Evolutionary conservation across 2,888 invertebrate genomes (phyloP), one percentile per base, ranked within the genome.

Genomic region (Protonemura montana): DNA sequence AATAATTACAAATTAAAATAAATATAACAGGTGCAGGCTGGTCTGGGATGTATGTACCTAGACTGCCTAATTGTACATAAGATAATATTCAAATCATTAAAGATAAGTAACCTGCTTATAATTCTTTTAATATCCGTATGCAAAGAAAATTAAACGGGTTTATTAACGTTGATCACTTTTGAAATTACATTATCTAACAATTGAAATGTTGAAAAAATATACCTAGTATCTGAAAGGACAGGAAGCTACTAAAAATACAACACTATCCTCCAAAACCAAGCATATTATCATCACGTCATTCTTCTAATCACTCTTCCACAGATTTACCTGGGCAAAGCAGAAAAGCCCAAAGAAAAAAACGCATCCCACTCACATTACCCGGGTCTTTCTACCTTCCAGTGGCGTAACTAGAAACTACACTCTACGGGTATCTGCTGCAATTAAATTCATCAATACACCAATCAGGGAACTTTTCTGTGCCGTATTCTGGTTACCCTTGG

Each of bases 211-310:
- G 59, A 59, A 59, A 59, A 59, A 59, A 59, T 59, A 59, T 59
- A 59, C 59, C 16, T 59, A 59, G 59, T 21, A 21, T 59, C 59
- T 59, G 59, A 21, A 59, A 59, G 59, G 13, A 59, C 59, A 59
- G 59, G 21, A 3, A 59, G 21, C 59, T 59, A 59, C 59, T 59
- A 21, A 59, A 59, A 59, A 59, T 59, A 59, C 59, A 59, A 59
- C 59, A 59, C 59, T 59, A 59, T 59, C 59, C 59, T 59, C 59
- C 13, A 59, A 59, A 59, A 59, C 59, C 59, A 59, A 59, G 59
- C 59, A 59, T 21, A 59, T 41, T 21, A 59, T 21, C 2, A 59
- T 59, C 21, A 21, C 2, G 16, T 21, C 13, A 10, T 21, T 21
- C 59, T 59, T 59, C 13, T 21, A 59, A 59, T 59, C 59, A 16